phyloP scores from a whole-genome alignment of 2,888 invertebrate species.

The Epiblema foenella region DNA sequence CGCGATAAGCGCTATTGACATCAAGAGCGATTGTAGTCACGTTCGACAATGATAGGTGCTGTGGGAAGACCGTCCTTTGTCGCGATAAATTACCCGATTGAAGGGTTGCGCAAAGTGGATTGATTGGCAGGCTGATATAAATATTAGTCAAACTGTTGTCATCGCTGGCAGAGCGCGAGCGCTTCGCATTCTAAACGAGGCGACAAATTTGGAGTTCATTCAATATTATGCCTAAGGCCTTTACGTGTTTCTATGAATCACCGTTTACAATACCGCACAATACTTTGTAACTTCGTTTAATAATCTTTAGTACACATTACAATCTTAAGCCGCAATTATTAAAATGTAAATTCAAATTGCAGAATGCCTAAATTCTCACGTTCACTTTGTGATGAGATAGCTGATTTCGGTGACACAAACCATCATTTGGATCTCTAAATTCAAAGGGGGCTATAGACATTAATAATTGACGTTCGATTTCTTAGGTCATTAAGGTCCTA shows the following conservation, averaged over 20 bases:
- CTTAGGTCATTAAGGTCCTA: too few species aligned
- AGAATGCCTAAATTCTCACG: background rate
- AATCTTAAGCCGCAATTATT: too few species aligned
- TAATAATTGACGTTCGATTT: too few species aligned
- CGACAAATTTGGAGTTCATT: conserved; percentile 60
- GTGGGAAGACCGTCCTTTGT: conserved; percentile 58
- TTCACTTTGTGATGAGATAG: too few species aligned
- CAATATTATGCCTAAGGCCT: conserved; percentile 13
- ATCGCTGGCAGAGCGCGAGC: conserved; percentile 63
- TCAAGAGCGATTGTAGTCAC: conserved; percentile 53
- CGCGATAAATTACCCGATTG: conserved; percentile 69
- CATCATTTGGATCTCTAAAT: background rate
- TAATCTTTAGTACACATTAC: too few species aligned
- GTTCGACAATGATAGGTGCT: conserved; percentile 54
- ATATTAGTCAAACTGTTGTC: conserved; percentile 67
- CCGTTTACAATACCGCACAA: background rate
- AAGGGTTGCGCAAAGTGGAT: conserved; percentile 69
- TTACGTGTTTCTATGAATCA: background rate
- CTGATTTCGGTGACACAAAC: background rate
- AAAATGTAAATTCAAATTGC: background rate
- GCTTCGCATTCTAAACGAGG: conserved; percentile 62
- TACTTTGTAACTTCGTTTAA: too few species aligned
- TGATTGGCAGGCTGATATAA: conserved; percentile 69
- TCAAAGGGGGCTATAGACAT: background rate
- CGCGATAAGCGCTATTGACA: conserved; percentile 49